Evolutionary conservation across 2,797 vertebrate genomes (phyloP), one percentile per base, ranked within the genome.

Genomic region (Astyanax mexicanus): DNA sequence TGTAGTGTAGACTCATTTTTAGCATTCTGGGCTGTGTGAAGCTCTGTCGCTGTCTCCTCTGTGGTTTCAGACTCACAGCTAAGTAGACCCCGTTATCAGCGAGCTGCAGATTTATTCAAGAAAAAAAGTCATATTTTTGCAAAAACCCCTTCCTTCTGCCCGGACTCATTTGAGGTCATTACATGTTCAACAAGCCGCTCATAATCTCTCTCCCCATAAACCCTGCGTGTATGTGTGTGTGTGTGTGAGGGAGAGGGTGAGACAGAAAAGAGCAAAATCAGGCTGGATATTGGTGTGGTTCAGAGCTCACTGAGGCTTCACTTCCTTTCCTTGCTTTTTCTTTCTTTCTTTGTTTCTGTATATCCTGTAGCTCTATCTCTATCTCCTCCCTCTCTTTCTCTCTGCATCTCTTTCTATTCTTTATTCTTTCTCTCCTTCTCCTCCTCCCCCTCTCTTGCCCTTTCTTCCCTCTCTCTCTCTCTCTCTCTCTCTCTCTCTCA

Each of bases 171-270:
- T 69, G 64, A 72, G 80, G 69, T 69, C 79, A 77, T 69, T 64
- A 74, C 69, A 74, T 74, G 64, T 62, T 71, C 60, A 79, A 60
- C 77, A 78, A 66, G 54, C 70, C 29, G 61, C 60, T 72, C 23
- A 60, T 78, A 75, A 83, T 80, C 72, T 80, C 68, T 77, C 57
- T 77, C 66, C 71, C 47, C 23, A 79, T 74, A 72, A 72, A 75
- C 42, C 61, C 54, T 66, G 69, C 65, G 61, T 62, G 54, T 69
- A 37, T 42, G 27, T 58, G 55, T 35, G 54, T 27, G 23, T 54
- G 51, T 25, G 51, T 13, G 51, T 25, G 57, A 49, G 72, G 70
- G 62, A 66, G 40, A 67, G 61, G 60, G 66, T 44, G 51, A 64
- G 67, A 35, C 44, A 38, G 71, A 71, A 49, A 47, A 32, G 29